Percentiles rank a stretch among this genome's conserved stretches.
Evolutionary conservation across 2,797 vertebrate species (phyloP).

Genomic region (Coccyzus lansbergi): DNA sequence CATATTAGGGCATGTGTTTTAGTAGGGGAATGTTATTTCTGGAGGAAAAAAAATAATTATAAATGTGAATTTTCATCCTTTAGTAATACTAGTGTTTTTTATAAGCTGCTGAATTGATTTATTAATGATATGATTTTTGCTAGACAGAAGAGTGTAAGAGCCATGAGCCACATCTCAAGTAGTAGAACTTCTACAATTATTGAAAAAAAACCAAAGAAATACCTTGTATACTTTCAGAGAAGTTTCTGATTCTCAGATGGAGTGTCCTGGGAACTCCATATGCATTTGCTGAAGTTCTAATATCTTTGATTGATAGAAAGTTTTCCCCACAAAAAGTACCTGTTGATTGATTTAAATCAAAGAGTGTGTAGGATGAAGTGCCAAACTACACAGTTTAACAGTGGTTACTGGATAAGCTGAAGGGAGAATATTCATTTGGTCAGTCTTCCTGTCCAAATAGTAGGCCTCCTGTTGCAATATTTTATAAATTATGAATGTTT

Average conservation of each 20-base stretch:
- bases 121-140: neutral
- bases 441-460: neutral
- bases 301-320: neutral
- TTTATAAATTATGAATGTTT: neutral
- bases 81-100: neutral
- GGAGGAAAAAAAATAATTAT: neutral
- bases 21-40: neutral
- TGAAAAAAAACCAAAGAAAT: neutral
- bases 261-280: neutral
- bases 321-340: neutral
- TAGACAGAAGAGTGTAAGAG: neutral
- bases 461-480: neutral
- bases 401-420: neutral
- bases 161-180: neutral
- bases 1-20: neutral
- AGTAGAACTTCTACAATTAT: neutral
- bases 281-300: neutral
- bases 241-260: neutral
- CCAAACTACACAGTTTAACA: neutral
- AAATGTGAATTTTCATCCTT: neutral
- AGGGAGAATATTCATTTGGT: neutral
- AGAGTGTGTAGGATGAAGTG: neutral
- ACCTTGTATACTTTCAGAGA: neutral
- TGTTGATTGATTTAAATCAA: neutral
- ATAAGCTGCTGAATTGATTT: neutral